Evolutionary conservation across 2,113 vertebrate species (phyloP), one percentile per base, ranked within the genome.

Genomic region (Spea bombifrons): DNA sequence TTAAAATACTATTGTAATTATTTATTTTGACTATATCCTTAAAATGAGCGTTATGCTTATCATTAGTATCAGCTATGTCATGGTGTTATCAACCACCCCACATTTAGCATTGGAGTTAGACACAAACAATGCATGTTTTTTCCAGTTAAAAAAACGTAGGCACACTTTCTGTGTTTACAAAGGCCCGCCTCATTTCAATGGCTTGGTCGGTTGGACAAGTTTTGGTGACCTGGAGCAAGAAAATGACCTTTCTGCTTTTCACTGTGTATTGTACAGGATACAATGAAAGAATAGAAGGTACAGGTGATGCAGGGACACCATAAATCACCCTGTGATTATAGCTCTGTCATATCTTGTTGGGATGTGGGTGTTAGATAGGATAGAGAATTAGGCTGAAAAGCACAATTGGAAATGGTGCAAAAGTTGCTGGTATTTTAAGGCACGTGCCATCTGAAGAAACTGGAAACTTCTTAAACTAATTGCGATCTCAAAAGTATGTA

Each of bases 381-480:
- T 5, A 66, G 63, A 57, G 61, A 43, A 12, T 47, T 52, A 68
- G 52, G n/a, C 52, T 48, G 13, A 12, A 43, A 7, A 12, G 49
- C 43, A 61, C 5, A 66, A 73, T 49, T 68, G 64, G 44, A 57
- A 66, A 59, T 15, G 71, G 53, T 74, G 46, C 30, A 61, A 74
- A 17, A 66, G 77, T 61, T 73, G 70, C 72, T 57, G 49, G 70
- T 74, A 68, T 48, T 74, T 53, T 43, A 8, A 74, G 78, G 71
- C 78, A 80, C 78, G 78, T 67, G 71, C 64, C 44, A 16, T 48
- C 71, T 68, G 13, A 6, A 66, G 44, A 45, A 71, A n/a, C 6
- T 49, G 3, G 48, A 48, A 61, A 44, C 15, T 59, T 76, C 61
- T 46, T 70, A 5, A 49, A 15, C 63, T n/a, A n/a, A 64, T 48